Evolutionary conservation across 2,113 vertebrate genomes (phyloP).

Genomic region (Eudyptes chrysolophus): DNA sequence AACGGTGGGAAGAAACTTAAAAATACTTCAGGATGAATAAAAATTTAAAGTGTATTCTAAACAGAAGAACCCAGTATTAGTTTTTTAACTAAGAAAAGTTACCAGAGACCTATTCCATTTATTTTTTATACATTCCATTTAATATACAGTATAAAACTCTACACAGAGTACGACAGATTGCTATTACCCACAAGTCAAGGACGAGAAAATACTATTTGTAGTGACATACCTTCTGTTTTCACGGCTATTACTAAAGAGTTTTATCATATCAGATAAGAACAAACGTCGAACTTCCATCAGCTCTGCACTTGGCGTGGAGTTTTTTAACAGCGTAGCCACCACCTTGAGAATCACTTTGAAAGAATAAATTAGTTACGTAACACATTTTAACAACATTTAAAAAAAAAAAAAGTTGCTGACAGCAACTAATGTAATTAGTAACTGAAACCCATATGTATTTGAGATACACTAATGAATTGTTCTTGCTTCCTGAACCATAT

Average conservation of each 20-base stretch:
- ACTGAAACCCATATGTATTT: background rate
- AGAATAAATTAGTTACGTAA: slow-evolving; percentile 30
- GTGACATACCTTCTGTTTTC: slow-evolving; percentile 92
- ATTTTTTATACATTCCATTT: background rate
- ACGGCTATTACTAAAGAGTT: slow-evolving; percentile 98
- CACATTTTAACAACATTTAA: background rate
- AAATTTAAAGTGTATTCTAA: background rate
- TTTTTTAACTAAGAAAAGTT: background rate
- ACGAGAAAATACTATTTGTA: background rate
- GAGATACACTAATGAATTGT: background rate
- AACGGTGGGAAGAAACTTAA: background rate
- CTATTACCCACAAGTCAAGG: background rate
- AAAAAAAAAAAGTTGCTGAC: background rate
- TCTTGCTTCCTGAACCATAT: background rate
- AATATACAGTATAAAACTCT: background rate
- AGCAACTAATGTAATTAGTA: background rate
- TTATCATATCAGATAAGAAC: slow-evolving; percentile 99
- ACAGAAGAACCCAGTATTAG: background rate
- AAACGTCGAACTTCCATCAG: slow-evolving; percentile 97
- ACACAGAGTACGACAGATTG: background rate
- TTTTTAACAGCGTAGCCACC: slow-evolving; percentile 96
- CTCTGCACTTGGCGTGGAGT: slow-evolving; percentile 93
- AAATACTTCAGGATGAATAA: background rate
- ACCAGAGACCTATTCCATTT: background rate
- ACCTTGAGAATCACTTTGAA: slow-evolving; percentile 97